Evolutionary conservation across 2,113 vertebrate genomes (phyloP).

Genomic region (Pogonocichla stellata): DNA sequence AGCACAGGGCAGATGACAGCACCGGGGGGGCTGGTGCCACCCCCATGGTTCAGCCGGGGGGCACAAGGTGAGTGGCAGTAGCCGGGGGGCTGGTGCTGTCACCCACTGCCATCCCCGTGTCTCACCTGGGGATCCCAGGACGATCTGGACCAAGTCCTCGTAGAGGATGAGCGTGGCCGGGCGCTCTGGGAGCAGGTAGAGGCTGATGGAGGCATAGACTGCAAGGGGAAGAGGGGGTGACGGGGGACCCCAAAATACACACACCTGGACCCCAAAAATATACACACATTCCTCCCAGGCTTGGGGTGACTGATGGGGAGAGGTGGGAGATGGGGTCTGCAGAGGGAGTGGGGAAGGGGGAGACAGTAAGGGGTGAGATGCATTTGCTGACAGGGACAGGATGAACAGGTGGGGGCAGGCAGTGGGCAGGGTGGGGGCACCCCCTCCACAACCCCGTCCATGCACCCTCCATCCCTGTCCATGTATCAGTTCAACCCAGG

Average conservation of each 20-base stretch:
- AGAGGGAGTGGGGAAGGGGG: not conserved
- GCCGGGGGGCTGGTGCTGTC: not conserved
- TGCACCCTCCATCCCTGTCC: too few species aligned
- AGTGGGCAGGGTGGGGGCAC: not conserved
- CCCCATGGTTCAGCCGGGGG: slow-evolving; percentile 73
- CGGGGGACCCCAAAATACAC: not conserved
- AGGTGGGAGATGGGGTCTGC: not conserved
- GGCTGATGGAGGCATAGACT: slow-evolving; percentile 94
- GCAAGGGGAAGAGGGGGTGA: not conserved
- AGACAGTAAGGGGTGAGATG: not conserved
- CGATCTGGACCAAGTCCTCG: slow-evolving; percentile 92
- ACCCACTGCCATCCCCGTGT: not conserved
- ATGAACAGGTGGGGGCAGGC: not conserved
- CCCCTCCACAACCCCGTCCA: not conserved
- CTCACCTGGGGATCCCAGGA: slow-evolving; percentile 89
- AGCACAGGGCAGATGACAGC: not conserved
- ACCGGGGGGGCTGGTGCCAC: rapidly evolving
- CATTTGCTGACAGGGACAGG: not conserved
- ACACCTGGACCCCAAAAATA: not conserved
- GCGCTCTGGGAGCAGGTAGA: slow-evolving; percentile 89
- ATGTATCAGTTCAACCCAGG: not conserved
- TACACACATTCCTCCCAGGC: too few species aligned
- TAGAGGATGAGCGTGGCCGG: slow-evolving; percentile 95
- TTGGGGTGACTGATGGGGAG: not conserved
- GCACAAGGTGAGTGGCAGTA: not conserved